These are phyloP conservation scores for Eulemur coronatus DNA, from an alignment of 2,797 vertebrate genomes.

Conservation along the genomic window DNA sequence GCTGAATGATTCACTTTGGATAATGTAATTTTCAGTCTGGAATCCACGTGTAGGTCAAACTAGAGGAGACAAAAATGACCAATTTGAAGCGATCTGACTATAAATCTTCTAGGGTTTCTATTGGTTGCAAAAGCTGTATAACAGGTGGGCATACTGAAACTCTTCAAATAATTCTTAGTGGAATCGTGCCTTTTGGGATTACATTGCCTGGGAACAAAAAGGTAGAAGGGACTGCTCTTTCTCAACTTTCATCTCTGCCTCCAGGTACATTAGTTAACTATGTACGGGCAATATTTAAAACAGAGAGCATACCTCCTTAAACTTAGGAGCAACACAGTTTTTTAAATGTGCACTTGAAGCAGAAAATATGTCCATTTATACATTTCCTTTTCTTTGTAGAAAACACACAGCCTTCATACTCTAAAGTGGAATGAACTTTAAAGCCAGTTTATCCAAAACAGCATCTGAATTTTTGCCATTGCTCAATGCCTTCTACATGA, in stretches of 20 bases:
- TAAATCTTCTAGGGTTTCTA: conserved; percentile 65
- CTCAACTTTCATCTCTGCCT: conserved; percentile 50
- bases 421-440: conserved; percentile 19
- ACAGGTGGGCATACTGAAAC: conserved; percentile 49
- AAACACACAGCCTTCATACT: background rate
- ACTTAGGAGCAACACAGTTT: background rate
- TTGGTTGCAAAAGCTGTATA: conserved; percentile 60
- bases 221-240: background rate
- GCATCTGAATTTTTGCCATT: background rate
- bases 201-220: background rate
- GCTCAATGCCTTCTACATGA: background rate
- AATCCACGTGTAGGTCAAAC: conserved; percentile 80
- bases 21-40: conserved; percentile 81
- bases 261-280: background rate
- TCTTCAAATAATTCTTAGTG: conserved; percentile 59
- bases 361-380: background rate
- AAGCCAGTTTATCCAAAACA: conserved; percentile 21
- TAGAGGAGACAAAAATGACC: conserved; percentile 65
- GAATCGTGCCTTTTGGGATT: background rate
- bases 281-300: conserved; percentile 4
- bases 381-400: conserved; percentile 34
- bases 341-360: conserved; percentile 12
- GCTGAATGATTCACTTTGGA: conserved; percentile 75
- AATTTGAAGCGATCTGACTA: conserved; percentile 36
- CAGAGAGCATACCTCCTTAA: conserved; percentile 5